phyloP scores from a whole-genome alignment of 2,797 vertebrate genomes.

The Thunnus albacares region DNA sequence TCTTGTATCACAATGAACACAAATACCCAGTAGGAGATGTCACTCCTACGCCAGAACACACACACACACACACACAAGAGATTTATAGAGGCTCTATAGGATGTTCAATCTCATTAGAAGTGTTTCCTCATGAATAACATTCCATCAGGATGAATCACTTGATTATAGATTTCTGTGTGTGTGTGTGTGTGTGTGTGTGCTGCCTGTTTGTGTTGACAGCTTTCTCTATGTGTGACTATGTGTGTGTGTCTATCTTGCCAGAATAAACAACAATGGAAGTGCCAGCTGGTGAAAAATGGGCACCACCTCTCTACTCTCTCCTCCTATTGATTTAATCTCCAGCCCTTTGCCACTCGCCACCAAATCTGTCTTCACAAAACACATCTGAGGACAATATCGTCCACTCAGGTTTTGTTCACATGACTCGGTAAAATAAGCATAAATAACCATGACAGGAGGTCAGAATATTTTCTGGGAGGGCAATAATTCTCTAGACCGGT shows the following conservation, averaged over 20 bases:
- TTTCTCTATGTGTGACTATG: conserved; percentile 38
- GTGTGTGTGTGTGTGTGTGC: conserved; percentile 9
- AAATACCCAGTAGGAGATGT: conserved; percentile 67
- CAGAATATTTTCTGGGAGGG: conserved; percentile 43
- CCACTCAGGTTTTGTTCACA: conserved; percentile 60
- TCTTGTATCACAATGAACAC: conserved; percentile 47
- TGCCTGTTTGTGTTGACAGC: conserved; percentile 34
- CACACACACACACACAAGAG: conserved; percentile 27
- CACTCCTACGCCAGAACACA: conserved; percentile 2
- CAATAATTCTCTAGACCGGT: conserved; percentile 50
- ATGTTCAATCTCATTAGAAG: conserved; percentile 67
- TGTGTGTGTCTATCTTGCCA: conserved; percentile 28
- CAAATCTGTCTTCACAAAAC: conserved; percentile 73
- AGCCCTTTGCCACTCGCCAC: conserved; percentile 53
- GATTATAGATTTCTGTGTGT: conserved; percentile 63
- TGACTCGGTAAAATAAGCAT: conserved; percentile 62
- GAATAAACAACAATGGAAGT: conserved; percentile 66
- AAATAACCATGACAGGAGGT: conserved; percentile 64
- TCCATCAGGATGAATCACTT: conserved; percentile 63
- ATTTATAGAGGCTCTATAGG: conserved; percentile 45
- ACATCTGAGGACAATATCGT: conserved; percentile 61
- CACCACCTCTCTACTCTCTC: conserved; percentile 45
- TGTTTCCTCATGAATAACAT: conserved; percentile 67
- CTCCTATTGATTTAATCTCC: conserved; percentile 76
- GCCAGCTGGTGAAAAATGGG: conserved; percentile 67